Evolutionary conservation across 2,113 vertebrate species (phyloP).

Genomic region (Microcebus griseorufus): DNA sequence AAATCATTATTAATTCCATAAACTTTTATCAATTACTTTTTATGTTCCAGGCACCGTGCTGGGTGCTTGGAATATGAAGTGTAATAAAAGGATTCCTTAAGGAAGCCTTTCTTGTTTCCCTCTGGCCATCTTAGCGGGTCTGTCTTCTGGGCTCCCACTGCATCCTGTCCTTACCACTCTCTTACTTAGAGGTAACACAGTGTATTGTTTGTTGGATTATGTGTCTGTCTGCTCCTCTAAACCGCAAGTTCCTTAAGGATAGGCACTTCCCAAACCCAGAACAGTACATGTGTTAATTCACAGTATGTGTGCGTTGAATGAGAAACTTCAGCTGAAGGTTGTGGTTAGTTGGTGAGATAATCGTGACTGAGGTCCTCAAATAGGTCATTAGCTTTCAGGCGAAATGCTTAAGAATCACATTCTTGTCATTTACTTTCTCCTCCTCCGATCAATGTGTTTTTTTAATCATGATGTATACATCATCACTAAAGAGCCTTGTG

Average conservation of each 20-base stretch:
- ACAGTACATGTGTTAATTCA: not conserved
- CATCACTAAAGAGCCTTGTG: not conserved
- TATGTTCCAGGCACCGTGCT: not conserved
- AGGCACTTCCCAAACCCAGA: not conserved
- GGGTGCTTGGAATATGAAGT: not conserved
- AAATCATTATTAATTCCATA: not conserved
- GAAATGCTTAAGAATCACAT: not conserved
- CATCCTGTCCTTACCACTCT: not conserved
- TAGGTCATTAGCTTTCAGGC: not conserved
- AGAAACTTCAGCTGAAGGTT: not conserved
- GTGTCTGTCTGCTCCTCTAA: not conserved
- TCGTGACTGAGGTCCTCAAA: not conserved
- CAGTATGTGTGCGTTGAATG: not conserved
- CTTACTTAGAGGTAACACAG: not conserved
- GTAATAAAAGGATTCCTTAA: not conserved
- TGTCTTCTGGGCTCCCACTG: not conserved
- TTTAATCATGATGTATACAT: not conserved
- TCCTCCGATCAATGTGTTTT: not conserved
- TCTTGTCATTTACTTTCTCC: not conserved
- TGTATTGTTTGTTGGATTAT: not conserved
- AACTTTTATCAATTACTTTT: not conserved
- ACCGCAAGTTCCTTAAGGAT: not conserved
- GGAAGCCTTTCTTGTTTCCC: not conserved
- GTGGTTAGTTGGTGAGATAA: not conserved
- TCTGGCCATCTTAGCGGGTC: not conserved